phyloP scores from a whole-genome alignment of 1,140 invertebrate genomes.

The Cataglyphis hispanica region DNA sequence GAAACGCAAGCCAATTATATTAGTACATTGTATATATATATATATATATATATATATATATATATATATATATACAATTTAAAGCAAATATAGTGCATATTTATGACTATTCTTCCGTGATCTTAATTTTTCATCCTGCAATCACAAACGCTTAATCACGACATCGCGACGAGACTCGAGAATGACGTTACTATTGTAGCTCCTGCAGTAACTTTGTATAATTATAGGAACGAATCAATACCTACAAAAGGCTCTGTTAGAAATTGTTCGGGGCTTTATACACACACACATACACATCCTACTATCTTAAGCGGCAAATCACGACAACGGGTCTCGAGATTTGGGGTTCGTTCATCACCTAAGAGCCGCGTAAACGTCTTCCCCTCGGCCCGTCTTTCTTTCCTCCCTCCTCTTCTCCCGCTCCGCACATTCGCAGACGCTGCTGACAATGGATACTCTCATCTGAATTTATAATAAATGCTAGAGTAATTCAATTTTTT shows the following conservation, averaged over 20 bases:
- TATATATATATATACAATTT: neutral
- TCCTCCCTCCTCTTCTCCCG: neutral
- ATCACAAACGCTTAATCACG: conserved; percentile 10
- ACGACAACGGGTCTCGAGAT: conserved; percentile 22
- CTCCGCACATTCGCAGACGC: neutral
- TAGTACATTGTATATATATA: too few relatives aligned
- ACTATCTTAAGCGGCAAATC: conserved; percentile 38
- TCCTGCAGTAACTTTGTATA: conserved; percentile 26
- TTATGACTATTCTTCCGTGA: conserved; percentile 33
- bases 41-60: too few relatives aligned
- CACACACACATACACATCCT: neutral
- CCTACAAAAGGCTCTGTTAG: conserved; percentile 30
- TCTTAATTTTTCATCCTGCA: neutral
- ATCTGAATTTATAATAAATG: conserved; percentile 67
- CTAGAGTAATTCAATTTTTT: conserved; percentile 61
- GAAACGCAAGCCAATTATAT: conserved; percentile 5
- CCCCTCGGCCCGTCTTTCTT: conserved; percentile 9
- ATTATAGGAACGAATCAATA: conserved; percentile 37
- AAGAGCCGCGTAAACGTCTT: conserved; percentile 44
- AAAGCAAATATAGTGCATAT: neutral
- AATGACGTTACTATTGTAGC: conserved; percentile 36
- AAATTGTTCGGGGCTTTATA: neutral
- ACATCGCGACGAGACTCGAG: neutral
- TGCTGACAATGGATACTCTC: conserved; percentile 49
- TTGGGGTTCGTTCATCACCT: conserved; percentile 41